Conservation (phyloP, 2,797 vertebrate species). For the Babyrousa celebensis region DNA sequence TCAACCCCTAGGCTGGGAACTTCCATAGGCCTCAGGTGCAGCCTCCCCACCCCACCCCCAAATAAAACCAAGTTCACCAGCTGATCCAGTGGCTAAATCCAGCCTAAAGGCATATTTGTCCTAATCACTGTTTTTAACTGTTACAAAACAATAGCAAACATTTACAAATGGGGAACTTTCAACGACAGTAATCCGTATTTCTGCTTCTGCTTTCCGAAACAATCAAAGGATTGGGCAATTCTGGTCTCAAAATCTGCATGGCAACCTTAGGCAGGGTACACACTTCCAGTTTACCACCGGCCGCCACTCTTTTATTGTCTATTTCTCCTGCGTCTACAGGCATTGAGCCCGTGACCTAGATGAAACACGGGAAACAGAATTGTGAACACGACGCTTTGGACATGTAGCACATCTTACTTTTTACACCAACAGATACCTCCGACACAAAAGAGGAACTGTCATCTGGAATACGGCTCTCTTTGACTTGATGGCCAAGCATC, state of each 20-base stretch:
- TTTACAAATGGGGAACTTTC: not conserved
- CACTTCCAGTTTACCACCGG: not conserved
- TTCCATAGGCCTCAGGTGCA: too few species aligned
- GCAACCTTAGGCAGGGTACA: not conserved
- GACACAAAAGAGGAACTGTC: not conserved
- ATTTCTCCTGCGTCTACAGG: not conserved
- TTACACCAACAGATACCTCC: not conserved
- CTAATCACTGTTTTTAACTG: slow-evolving; percentile 13
- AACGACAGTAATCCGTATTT: slow-evolving; percentile 1
- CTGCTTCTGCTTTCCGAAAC: slow-evolving; percentile 45
- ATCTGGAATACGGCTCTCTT: slow-evolving; percentile 2
- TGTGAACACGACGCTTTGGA: slow-evolving; percentile 8
- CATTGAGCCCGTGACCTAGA: not conserved
- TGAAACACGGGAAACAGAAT: slow-evolving; percentile 18
- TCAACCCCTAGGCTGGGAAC: too few species aligned
- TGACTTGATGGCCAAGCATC: slow-evolving; percentile 33
- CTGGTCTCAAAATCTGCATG: slow-evolving; percentile 25
- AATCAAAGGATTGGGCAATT: not conserved
- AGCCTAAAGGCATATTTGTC: slow-evolving; percentile 17
- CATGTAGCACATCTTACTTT: slow-evolving; percentile 51
- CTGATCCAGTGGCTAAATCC: not conserved
- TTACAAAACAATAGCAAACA: not conserved
- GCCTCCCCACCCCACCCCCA: too few species aligned
- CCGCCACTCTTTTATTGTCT: not conserved
- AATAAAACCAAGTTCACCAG: not conserved